phyloP scores from a whole-genome alignment of 2,113 vertebrate genomes.

The Malurus melanocephalus region DNA sequence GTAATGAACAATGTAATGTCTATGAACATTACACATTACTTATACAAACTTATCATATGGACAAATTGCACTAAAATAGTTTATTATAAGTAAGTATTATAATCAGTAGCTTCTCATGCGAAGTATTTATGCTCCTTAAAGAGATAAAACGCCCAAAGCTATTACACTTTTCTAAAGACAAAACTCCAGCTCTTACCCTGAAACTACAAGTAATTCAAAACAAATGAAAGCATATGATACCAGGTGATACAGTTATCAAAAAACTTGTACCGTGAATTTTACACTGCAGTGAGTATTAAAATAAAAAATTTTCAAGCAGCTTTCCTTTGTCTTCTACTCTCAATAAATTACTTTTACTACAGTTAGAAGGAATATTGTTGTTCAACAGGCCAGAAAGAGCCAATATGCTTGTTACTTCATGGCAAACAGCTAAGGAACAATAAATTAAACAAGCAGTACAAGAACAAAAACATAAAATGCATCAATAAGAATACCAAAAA shows the following conservation, averaged over 20 bases:
- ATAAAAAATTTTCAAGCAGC: background rate
- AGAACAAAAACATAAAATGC: background rate
- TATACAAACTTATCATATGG: background rate
- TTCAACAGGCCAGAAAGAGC: background rate
- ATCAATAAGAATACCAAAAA: background rate
- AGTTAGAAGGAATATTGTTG: background rate
- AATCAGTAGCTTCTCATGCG: background rate
- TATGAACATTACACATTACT: background rate
- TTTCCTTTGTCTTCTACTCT: background rate
- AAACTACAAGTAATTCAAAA: background rate
- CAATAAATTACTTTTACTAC: background rate
- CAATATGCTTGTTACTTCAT: background rate
- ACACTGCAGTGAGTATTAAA: background rate
- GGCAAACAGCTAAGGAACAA: background rate
- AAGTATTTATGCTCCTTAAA: background rate
- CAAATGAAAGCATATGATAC: background rate
- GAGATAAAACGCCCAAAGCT: background rate
- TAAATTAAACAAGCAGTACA: background rate
- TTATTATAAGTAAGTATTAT: background rate
- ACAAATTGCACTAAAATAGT: background rate
- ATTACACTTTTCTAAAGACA: background rate
- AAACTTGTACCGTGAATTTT: background rate
- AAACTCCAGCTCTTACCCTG: background rate
- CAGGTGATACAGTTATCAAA: background rate
- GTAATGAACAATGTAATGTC: too few species aligned